Percentiles rank a stretch among this genome's conserved stretches.
Conservation (phyloP, 2,888 invertebrate species). For the Cephalotes varians region DNA sequence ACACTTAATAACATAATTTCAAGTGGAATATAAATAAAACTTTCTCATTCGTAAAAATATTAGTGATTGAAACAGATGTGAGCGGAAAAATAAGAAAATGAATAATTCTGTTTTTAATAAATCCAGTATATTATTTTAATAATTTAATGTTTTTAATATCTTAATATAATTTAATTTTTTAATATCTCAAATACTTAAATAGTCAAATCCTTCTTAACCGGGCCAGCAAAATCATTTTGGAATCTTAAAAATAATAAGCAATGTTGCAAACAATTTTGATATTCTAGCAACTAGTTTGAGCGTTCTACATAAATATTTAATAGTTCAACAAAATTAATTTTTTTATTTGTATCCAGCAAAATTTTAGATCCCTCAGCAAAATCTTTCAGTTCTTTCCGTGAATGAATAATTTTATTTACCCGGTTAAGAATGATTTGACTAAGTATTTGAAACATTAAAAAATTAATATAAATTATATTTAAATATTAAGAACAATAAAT, state of each 20-base stretch:
- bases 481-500: background rate
- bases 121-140: background rate
- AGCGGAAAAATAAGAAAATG: background rate
- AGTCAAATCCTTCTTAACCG: background rate
- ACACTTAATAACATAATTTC: background rate
- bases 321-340: too few relatives aligned
- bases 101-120: background rate
- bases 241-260: too few relatives aligned
- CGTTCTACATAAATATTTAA: too few relatives aligned
- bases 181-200: background rate
- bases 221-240: background rate
- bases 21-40: background rate
- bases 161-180: background rate
- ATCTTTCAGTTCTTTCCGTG: too few relatives aligned
- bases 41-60: too few relatives aligned
- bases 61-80: background rate
- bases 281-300: too few relatives aligned
- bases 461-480: background rate
- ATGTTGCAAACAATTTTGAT: too few relatives aligned
- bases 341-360: too few relatives aligned
- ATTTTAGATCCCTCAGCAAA: too few relatives aligned
- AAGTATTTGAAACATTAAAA: background rate
- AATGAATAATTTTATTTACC: background rate
- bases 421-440: background rate
- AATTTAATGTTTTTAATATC: background rate